Base-by-base conservation (phyloP, 2,888 invertebrate genomes). In the Pachydiplax longipennis region DNA sequence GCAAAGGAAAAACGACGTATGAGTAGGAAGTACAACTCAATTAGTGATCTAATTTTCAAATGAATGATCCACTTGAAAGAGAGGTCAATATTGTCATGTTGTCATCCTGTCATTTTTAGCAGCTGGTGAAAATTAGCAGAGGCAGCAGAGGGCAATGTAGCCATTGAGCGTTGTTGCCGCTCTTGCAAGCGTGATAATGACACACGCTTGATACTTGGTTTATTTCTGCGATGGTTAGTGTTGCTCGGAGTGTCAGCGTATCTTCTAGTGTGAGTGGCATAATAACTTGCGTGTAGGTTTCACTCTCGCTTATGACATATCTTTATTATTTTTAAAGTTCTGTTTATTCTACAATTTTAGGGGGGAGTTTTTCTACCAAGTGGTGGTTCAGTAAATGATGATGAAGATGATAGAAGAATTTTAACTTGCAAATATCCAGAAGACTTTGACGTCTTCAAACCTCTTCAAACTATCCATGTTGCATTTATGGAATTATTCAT, bases 151-250 rank as follows among this genome's bases (percentile, higher is more conserved):
- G 18, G 53, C 53, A 53, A 53, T 2, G 18, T 15, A 53, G 18
- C 53, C 2, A 53, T 18, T 53, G 2, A 53, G 18, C 53, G 18
- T 2, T 53, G 53, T 53, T 53, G 53, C 53, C 53, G 53, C 18
- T 53, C 18, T 53, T 15, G 53, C 1, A 18, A 53, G 53, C 53
- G 53, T 53, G 53, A 53, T 18, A 53, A 53, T 53, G 53, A 53
- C 18, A 18, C 2, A 53, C 18, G 53, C 8, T 53, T 53, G 18
- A 53, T 53, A 18, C 18, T 53, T 61, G 40, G 35, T 37, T 35
- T 61, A 37, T 87, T 37, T 35, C 37, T 37, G 61, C 87, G 37
- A 87, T 87, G 87, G 87, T 87, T 87, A 87, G 87, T 61, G 61
- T 87, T 37, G 65, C 87, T 22, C 58, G 87, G 35, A 37, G 87